Evolutionary conservation across 1,140 invertebrate genomes (phyloP).

Genomic region (Sycobia sp.): DNA sequence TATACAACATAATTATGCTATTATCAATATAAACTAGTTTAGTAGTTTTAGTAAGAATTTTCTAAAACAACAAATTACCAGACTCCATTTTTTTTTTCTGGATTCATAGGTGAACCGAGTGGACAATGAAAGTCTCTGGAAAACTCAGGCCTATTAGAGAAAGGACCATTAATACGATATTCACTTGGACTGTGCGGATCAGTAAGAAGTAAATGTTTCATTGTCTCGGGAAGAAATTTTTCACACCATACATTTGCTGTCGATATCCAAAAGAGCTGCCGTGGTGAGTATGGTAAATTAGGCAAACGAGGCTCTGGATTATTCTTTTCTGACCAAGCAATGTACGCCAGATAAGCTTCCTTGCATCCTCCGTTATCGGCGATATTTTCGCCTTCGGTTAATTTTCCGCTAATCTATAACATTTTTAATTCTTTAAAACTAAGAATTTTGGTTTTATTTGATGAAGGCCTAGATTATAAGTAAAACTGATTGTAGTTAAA

Average conservation of each 20-base stretch:
- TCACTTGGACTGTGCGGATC: constrained; percentile 78
- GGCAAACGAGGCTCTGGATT: constrained; percentile 39
- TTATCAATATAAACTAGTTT: no score
- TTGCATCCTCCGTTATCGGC: constrained; percentile 70
- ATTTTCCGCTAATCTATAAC: constrained; percentile 68
- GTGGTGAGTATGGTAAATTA: no score
- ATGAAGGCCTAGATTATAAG: no score
- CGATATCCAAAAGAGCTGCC: no score
- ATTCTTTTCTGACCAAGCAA: constrained; percentile 53
- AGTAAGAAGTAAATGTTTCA: constrained; percentile 75
- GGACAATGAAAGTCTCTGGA: constrained; percentile 86
- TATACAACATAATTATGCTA: no score
- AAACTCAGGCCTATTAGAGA: constrained; percentile 90
- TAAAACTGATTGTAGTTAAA: no score
- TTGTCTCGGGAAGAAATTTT: constrained; percentile 71
- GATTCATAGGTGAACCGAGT: constrained; percentile 82
- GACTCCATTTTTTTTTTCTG: constrained; percentile 84
- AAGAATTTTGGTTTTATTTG: no score
- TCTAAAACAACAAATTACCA: constrained; percentile 73
- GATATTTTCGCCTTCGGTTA: constrained; percentile 70
- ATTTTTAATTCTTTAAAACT: no score
- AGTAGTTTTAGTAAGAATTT: no score
- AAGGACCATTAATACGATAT: constrained; percentile 84
- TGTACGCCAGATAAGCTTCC: constrained; percentile 65
- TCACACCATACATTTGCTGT: constrained; percentile 64